phyloP scores from a whole-genome alignment of 1,140 invertebrate species.

The Drosophila pseudoananassae region DNA sequence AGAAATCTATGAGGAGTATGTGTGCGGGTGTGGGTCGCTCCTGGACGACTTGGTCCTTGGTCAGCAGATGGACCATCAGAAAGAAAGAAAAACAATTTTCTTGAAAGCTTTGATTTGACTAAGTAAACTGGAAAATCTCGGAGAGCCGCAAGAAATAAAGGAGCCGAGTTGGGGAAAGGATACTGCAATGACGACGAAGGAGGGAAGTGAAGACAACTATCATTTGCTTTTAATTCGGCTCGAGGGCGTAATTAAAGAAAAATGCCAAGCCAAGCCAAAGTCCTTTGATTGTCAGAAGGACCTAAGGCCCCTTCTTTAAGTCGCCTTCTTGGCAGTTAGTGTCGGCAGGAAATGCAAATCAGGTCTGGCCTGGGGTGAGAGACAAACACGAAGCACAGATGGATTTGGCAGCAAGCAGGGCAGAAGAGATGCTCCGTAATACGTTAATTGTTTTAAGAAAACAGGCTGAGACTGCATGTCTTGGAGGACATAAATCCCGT shows the following conservation, averaged over 20 bases:
- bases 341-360: slow-evolving; percentile 64
- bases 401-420: slow-evolving; percentile 30
- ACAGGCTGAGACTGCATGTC: slow-evolving; percentile 58
- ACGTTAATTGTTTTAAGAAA: slow-evolving; percentile 75
- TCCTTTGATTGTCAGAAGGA: slow-evolving; percentile 75
- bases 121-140: slow-evolving; percentile 71
- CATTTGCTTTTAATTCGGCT: slow-evolving; percentile 81
- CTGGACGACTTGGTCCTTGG: slow-evolving; percentile 25
- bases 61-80: slow-evolving; percentile 42
- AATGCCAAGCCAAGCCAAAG: slow-evolving; percentile 72
- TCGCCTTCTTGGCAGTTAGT: slow-evolving; percentile 12
- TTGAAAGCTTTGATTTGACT: slow-evolving; percentile 80
- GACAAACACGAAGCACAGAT: slow-evolving; percentile 51
- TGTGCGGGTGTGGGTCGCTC: not conserved
- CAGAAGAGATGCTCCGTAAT: slow-evolving; percentile 32
- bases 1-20: slow-evolving; percentile 8
- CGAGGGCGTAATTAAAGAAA: slow-evolving; percentile 80
- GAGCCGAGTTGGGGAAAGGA: slow-evolving; percentile 15
- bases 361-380: slow-evolving; percentile 10
- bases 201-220: slow-evolving; percentile 49
- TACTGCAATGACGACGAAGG: slow-evolving; percentile 15
- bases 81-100: slow-evolving; percentile 71
- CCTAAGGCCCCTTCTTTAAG: no score
- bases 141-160: slow-evolving; percentile 38
- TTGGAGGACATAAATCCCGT: slow-evolving; percentile 70